Percentiles rank a stretch among this genome's conserved stretches.
Evolutionary conservation across 2,113 vertebrate species (phyloP).

Genomic region (Lampris incognitus): DNA sequence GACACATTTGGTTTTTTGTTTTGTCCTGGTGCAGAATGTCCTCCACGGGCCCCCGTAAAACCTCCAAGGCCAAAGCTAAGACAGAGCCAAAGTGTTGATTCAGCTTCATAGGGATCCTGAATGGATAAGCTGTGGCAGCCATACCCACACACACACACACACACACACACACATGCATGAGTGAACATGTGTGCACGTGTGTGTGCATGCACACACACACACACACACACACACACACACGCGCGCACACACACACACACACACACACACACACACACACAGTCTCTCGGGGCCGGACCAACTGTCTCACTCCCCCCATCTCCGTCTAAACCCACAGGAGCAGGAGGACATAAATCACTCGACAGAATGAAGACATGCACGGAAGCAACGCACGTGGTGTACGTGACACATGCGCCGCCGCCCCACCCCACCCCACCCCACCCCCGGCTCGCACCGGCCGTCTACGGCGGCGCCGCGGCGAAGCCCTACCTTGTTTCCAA

Average conservation of each 20-base stretch:
- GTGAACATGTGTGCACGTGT: slow-evolving; percentile 35
- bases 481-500: slow-evolving; percentile 28
- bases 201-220: slow-evolving; percentile 24
- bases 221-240: slow-evolving; percentile 30
- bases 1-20: background rate
- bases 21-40: slow-evolving; percentile 28
- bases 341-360: slow-evolving; percentile 73
- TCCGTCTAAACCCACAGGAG: slow-evolving; percentile 69
- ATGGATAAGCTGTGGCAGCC: slow-evolving; percentile 61
- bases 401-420: slow-evolving; percentile 26
- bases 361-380: slow-evolving; percentile 49
- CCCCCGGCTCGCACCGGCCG: background rate
- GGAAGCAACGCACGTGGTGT: slow-evolving; percentile 43
- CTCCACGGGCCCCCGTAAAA: slow-evolving; percentile 37
- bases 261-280: slow-evolving; percentile 2
- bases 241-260: slow-evolving; percentile 41
- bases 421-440: too few species aligned
- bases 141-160: slow-evolving; percentile 28
- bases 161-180: background rate
- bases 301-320: slow-evolving; percentile 68
- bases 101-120: slow-evolving; percentile 71
- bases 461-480: slow-evolving; percentile 34
- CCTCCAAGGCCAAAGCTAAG: slow-evolving; percentile 59
- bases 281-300: slow-evolving; percentile 66
- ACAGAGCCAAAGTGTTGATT: slow-evolving; percentile 75